Evolutionary conservation across 2,888 invertebrate genomes (phyloP), one percentile per base, ranked within the genome.

Genomic region (Torymus aiolomorphi): DNA sequence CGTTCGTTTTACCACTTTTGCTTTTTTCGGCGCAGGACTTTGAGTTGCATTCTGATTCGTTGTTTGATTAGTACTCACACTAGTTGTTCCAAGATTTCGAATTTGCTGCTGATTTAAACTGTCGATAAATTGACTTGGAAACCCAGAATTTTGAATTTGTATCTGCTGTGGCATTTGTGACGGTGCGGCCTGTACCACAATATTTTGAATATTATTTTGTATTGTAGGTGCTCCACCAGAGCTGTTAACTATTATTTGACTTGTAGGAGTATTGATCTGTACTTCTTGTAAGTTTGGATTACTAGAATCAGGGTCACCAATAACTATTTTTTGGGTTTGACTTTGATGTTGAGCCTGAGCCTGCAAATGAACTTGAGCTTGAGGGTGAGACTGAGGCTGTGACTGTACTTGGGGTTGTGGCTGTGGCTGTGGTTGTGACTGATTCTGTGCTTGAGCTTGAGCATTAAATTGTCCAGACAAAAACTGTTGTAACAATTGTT

Each of bases 161-260:
- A 90, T 90, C 54, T 89, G 89, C 72, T 89, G 90, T 0, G 90
- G 89, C 85, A 90, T 88, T 78, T 90, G 90, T 2, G 89, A 88
- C 0, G 89, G 89, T 1, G 90, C 87, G 10, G 90, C 90, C 83
- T 90, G 90, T 1, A 90, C 90, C 5, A 90, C 90, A 65, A 90
- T 90, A 72, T 90, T 90, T 63, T 90, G 90, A 71, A 90, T 90
- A 73, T 90, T 90, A 77, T 90, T 90, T 78, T 90, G 90, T 80
- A 90, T 90, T 1, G 90, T 90, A 31, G 90, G 90, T 11, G 89
- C 90, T 8, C 90, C 90, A 16, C 90, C 90, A 24, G 90, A 90
- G 82, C 90, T 90, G 73, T 90, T 90, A 0, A 90, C 90, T 78
- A 90, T 90, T 75, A 90, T 90, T 70, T 90, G 90, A 85, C 90